Conservation (phyloP, 2,888 invertebrate genomes). For the Doris montereyensis region DNA sequence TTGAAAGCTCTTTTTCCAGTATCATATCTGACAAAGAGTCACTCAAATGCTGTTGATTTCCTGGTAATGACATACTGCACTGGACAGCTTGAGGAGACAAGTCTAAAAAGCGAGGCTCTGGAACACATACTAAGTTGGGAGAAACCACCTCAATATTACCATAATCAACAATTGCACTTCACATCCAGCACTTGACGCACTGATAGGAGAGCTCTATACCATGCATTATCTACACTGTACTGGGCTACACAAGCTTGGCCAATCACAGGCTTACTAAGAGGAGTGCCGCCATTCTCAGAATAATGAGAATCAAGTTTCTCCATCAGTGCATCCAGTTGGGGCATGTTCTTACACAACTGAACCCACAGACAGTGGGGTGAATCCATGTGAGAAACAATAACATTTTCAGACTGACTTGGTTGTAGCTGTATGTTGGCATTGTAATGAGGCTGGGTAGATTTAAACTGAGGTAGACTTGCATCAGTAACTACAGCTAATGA, state of each 20-base stretch:
- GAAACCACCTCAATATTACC: conserved; percentile 60
- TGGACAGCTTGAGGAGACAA: conserved; percentile 43
- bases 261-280: conserved; percentile 2
- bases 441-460: conserved; percentile 12
- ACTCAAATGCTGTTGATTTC: conserved; percentile 18
- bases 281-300: background rate
- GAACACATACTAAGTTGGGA: conserved; percentile 33
- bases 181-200: too few relatives aligned
- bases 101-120: conserved; percentile 42
- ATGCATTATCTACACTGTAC: conserved; percentile 57
- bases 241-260: conserved; percentile 52
- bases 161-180: conserved; percentile 63
- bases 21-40: conserved; percentile 49
- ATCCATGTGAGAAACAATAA: conserved; percentile 46
- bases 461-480: conserved; percentile 28
- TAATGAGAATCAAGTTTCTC: conserved; percentile 37
- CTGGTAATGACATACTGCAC: conserved; percentile 44
- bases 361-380: conserved; percentile 47
- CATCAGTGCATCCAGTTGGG: conserved; percentile 35
- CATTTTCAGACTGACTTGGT: conserved; percentile 22
- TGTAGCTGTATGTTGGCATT: background rate
- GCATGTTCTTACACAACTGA: conserved; percentile 40
- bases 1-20: conserved; percentile 51
- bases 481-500: conserved; percentile 34
- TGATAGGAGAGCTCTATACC: conserved; percentile 63